Percentiles rank a stretch among this genome's conserved stretches.
Conservation (phyloP, 2,888 invertebrate species). For the Heliothis peltigera region DNA sequence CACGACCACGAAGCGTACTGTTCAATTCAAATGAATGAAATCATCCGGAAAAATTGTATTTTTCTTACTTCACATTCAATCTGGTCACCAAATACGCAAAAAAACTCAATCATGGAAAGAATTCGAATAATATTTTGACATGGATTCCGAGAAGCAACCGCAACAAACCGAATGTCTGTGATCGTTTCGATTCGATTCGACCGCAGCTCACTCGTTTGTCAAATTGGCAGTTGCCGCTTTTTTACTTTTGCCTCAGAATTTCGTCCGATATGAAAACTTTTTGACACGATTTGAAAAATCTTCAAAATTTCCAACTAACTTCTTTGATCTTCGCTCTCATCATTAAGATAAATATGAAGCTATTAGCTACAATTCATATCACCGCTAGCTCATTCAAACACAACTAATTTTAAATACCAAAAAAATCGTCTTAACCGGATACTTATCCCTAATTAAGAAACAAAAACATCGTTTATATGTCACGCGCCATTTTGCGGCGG, state of each 20-base stretch:
- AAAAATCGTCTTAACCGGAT: conserved; percentile 76
- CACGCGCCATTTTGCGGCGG: conserved; percentile 80
- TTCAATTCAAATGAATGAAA: conserved; percentile 55
- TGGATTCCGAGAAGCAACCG: conserved; percentile 64
- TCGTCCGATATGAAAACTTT: conserved; percentile 12
- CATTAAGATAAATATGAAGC: neutral
- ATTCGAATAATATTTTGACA: conserved; percentile 63
- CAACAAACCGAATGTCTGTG: conserved; percentile 67
- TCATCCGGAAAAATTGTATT: conserved; percentile 31
- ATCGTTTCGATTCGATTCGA: conserved; percentile 71
- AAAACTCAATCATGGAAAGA: conserved; percentile 55
- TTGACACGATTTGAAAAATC: neutral
- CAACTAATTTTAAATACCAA: conserved; percentile 48
- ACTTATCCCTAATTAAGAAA: conserved; percentile 87
- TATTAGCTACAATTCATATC: neutral
- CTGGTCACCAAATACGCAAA: conserved; percentile 49
- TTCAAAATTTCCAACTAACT: neutral
- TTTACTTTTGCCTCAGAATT: conserved; percentile 47
- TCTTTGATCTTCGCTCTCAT: neutral
- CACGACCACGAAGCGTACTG: conserved; percentile 17
- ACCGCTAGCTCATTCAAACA: neutral
- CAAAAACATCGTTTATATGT: conserved; percentile 77
- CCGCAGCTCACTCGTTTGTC: conserved; percentile 74
- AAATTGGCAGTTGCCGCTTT: conserved; percentile 70
- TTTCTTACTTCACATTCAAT: conserved; percentile 38